These are phyloP conservation scores for Xenopus laevis DNA, from an alignment of 2,113 vertebrate species.

Conservation along the genomic window DNA sequence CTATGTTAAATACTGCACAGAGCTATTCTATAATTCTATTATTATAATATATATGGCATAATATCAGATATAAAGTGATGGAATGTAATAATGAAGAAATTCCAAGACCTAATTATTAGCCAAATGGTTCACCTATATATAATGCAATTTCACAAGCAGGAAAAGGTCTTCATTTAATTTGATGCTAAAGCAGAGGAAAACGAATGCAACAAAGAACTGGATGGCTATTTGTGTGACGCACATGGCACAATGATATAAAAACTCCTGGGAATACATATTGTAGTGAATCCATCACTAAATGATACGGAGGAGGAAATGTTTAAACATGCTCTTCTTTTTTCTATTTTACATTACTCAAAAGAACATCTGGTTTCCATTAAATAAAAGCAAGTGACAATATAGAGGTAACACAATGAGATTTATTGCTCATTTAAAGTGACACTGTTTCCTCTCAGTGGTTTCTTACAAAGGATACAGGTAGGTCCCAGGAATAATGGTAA, in stretches of 20 bases:
- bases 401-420: slow-evolving; percentile 21
- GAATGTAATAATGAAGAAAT: background rate
- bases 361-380: slow-evolving; percentile 34
- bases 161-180: slow-evolving; percentile 21
- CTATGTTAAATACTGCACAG: background rate
- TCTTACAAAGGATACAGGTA: background rate
- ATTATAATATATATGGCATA: background rate
- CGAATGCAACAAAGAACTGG: background rate
- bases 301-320: slow-evolving; percentile 1
- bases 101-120: background rate
- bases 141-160: slow-evolving; percentile 11
- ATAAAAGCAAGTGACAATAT: slow-evolving; percentile 24
- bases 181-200: slow-evolving; percentile 8
- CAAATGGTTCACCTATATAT: background rate
- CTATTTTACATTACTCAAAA: slow-evolving; percentile 6
- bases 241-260: background rate
- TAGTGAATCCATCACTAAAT: slow-evolving; percentile 4
- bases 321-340: background rate
- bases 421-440: slow-evolving; percentile 19
- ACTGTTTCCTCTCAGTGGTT: slow-evolving; percentile 32
- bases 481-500: no score
- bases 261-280: background rate
- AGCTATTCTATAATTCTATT: background rate
- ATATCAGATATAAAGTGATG: background rate
- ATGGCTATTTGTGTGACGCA: slow-evolving; percentile 8